phyloP scores from a whole-genome alignment of 1,140 invertebrate genomes.

The Lepidurus arcticus region DNA sequence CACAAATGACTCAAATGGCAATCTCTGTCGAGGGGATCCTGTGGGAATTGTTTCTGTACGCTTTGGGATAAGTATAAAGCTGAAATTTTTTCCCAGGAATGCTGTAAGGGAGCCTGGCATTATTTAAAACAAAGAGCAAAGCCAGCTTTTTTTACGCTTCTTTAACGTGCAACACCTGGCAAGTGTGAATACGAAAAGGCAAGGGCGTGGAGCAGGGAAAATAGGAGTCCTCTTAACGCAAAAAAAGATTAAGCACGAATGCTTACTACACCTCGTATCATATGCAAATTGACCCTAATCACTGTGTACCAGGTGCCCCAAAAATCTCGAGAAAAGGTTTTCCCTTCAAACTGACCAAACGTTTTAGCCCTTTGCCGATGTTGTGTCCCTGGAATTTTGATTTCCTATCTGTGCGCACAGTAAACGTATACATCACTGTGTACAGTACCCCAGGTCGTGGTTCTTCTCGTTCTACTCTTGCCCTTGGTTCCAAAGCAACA shows the following conservation, averaged over 20 bases:
- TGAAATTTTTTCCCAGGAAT: not conserved
- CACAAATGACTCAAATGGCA: not conserved
- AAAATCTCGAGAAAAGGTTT: not conserved
- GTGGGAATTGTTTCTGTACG: not conserved
- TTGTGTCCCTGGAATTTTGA: no score
- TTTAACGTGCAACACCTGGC: not conserved
- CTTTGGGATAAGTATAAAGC: not conserved
- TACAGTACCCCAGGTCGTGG: no score
- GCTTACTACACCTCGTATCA: not conserved
- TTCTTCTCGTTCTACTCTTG: no score
- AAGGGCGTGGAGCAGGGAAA: not conserved
- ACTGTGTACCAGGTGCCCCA: not conserved
- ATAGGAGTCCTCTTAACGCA: not conserved
- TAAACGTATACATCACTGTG: no score
- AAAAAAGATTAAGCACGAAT: not conserved
- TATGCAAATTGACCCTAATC: slow-evolving; percentile 10
- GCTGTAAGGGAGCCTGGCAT: slow-evolving; percentile 12
- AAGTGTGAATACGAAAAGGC: not conserved
- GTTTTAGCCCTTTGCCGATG: not conserved
- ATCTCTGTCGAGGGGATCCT: not conserved
- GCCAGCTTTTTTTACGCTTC: not conserved
- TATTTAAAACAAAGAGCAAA: not conserved
- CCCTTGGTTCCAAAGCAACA: not conserved
- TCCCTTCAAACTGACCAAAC: not conserved
- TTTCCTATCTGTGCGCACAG: no score